Percentiles rank a stretch among this genome's conserved stretches.
Conservation (phyloP, 2,888 invertebrate genomes). For the Rutpela maculata region DNA sequence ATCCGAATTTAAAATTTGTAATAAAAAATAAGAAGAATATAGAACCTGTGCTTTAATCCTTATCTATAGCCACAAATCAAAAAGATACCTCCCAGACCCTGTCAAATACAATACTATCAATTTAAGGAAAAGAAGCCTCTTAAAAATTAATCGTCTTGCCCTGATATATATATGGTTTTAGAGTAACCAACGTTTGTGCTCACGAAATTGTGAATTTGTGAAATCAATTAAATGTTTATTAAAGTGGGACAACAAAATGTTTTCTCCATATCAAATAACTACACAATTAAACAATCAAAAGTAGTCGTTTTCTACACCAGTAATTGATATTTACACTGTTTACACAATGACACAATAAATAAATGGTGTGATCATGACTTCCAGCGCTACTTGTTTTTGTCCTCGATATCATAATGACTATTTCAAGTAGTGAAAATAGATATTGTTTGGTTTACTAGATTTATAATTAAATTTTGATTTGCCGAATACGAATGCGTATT, state of each 20-base stretch:
- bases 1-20: background rate
- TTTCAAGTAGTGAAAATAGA: background rate
- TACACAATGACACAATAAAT: conserved; percentile 24
- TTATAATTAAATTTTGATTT: conserved; percentile 6
- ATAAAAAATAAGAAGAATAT: background rate
- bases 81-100: background rate
- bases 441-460: background rate
- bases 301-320: background rate
- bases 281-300: conserved; percentile 2
- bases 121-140: background rate
- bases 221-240: background rate
- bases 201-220: background rate
- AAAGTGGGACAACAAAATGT: conserved; percentile 2
- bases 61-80: conserved; percentile 7
- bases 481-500: background rate
- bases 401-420: background rate
- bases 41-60: background rate
- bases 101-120: conserved; percentile 13
- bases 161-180: background rate
- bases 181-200: background rate
- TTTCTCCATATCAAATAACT: conserved; percentile 14
- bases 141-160: conserved; percentile 3
- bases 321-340: conserved; percentile 21
- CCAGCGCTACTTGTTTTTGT: conserved; percentile 2
- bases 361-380: conserved; percentile 13